A percentile compares a stretch with the other conserved stretches of the same genome.
Conservation (phyloP, 2,888 invertebrate genomes). For the Agriopis aurantiaria region DNA sequence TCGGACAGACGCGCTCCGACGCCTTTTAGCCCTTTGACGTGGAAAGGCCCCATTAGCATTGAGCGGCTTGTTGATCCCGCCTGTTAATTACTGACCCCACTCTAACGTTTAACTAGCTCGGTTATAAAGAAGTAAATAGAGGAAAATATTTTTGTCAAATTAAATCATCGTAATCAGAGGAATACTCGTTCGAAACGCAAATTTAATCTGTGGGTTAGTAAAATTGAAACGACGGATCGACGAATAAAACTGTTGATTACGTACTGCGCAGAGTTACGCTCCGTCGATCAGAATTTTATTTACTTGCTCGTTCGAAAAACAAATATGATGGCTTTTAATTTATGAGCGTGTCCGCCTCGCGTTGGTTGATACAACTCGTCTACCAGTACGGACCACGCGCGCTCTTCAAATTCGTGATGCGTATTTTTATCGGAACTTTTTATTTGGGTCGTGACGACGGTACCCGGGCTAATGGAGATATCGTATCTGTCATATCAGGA, state of each 20-base stretch:
- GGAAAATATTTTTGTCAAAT: constrained; percentile 58
- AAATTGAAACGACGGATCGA: constrained; percentile 78
- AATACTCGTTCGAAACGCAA: constrained; percentile 52
- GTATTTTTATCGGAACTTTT: constrained; percentile 66
- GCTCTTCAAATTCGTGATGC: constrained; percentile 66
- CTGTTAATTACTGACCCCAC: constrained; percentile 82
- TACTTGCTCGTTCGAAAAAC: constrained; percentile 77
- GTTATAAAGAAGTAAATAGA: constrained; percentile 43
- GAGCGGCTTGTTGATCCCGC: constrained; percentile 82
- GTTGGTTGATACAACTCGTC: constrained; percentile 59
- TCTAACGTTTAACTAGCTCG: constrained; percentile 66
- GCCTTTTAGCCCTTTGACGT: constrained; percentile 84
- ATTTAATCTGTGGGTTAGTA: constrained; percentile 61
- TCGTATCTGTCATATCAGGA: constrained; percentile 78
- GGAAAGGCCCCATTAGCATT: constrained; percentile 83
- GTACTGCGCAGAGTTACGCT: constrained; percentile 76
- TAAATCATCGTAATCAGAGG: constrained; percentile 69
- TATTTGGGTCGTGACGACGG: constrained; percentile 74
- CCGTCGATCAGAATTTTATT: constrained; percentile 80
- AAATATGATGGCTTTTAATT: constrained; percentile 84
- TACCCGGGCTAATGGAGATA: constrained; percentile 78
- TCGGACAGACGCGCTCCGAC: constrained; percentile 82
- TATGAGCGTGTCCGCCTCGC: constrained; percentile 70
- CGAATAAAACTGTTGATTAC: constrained; percentile 83
- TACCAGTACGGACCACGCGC: constrained; percentile 50